Base-by-base conservation (phyloP, 2,888 invertebrate species). In the Ennomos fuscantarius region DNA sequence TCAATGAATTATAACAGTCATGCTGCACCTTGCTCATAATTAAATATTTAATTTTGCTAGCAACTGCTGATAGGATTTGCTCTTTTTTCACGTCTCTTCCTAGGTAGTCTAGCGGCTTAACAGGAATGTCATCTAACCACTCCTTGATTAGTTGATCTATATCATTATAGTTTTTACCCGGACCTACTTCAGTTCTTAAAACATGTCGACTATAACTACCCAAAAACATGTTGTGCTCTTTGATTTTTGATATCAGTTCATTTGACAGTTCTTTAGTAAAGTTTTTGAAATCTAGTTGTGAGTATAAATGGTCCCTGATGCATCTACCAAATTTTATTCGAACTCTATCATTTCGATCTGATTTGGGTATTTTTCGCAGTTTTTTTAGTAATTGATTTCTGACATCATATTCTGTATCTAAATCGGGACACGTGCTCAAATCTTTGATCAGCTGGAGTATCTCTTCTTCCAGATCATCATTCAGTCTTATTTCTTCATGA, bases 111-210 rank as follows among this genome's bases (percentile, higher is more conserved):
- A 36, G 54, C 2, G 43, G 53, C 61, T 74, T 74, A 5, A 82
- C 51, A 15, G 73, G 75, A 44, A 84, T 54, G 37, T 66, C 58
- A 50, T 61, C 62, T 0, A 82, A 55, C 79, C 82, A 84, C n/a
- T 76, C 72, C 55, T 69, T 74, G 9, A 83, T 60, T 9, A 77
- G 50, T 13, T 63, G 60, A 37, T 78, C 70, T 0, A 82, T 48
- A 32, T 59, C 44, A 31, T 41, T 36, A 9, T 45, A 35, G 45
- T 13, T 12, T 37, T 52, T 15, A 55, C 55, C 1, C 44, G 43
- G 10, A 56, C 43, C 12, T 31, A 68, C 11, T 54, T 74, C 71
- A 6, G 69, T 57, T 42, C 62, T 63, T 8, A 63, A 61, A 9
- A 69, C 47, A 24, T 63, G 52, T 24, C 56, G 3, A 44, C 46